phyloP scores from a whole-genome alignment of 2,113 vertebrate genomes.

The Pipa parva region DNA sequence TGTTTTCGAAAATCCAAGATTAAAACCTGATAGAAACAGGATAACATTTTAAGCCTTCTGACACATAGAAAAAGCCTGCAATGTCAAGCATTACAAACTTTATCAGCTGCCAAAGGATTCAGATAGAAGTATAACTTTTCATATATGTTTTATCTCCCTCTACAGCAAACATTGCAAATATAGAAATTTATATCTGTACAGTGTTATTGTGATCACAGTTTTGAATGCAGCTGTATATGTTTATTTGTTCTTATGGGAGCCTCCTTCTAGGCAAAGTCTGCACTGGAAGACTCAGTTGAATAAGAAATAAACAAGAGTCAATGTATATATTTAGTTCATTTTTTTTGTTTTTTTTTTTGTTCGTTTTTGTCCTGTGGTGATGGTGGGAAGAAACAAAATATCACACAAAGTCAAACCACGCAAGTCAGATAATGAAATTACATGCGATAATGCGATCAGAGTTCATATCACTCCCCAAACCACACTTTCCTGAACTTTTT shows the following conservation, averaged over 20 bases:
- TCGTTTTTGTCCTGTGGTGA: constrained; percentile 58
- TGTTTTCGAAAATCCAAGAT: constrained; percentile 65
- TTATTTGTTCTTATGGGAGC: constrained; percentile 57
- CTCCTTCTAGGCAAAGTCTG: constrained; percentile 55
- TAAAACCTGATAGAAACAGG: constrained; percentile 76
- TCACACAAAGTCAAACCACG: constrained; percentile 81
- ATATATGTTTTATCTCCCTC: constrained; percentile 59
- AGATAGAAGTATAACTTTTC: constrained; percentile 62
- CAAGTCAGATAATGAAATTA: constrained; percentile 78
- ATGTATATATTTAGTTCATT: constrained; percentile 23
- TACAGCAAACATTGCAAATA: constrained; percentile 95
- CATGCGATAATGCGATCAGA: constrained; percentile 71
- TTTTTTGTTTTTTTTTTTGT: constrained; percentile 52
- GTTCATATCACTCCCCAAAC: constrained; percentile 43
- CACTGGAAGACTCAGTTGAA: constrained; percentile 60
- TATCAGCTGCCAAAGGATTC: constrained; percentile 19
- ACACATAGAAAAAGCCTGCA: neutral
- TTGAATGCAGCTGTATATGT: constrained; percentile 55
- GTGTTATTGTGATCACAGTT: constrained; percentile 60
- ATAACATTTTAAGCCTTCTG: constrained; percentile 48
- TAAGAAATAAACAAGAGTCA: constrained; percentile 45
- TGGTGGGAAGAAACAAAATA: constrained; percentile 53
- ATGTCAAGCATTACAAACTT: neutral
- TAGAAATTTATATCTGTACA: constrained; percentile 95
- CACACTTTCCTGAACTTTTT: constrained; percentile 35